phyloP scores from a whole-genome alignment of 2,888 invertebrate species.

The Rhaphigaster nebulosa region DNA sequence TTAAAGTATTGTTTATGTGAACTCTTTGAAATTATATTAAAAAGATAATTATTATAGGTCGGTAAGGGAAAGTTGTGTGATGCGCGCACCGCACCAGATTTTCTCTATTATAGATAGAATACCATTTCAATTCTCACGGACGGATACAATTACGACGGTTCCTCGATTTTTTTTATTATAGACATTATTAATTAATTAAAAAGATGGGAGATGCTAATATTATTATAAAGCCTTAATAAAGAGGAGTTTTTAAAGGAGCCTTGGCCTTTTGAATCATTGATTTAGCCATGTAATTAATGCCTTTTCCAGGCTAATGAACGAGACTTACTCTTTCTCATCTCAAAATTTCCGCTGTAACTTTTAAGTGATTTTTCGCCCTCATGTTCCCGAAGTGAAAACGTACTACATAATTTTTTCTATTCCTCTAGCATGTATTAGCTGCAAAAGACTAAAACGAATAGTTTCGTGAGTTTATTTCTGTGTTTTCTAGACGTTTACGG shows the following conservation, averaged over 20 bases:
- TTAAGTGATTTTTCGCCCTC: background rate
- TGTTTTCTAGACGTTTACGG: no score
- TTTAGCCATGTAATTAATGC: constrained; percentile 32
- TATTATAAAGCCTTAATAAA: constrained; percentile 27
- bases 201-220: background rate
- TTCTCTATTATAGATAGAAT: no score
- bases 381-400: background rate
- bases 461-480: no score
- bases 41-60: no score
- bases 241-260: constrained; percentile 19
- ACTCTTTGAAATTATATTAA: no score
- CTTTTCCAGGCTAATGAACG: constrained; percentile 14
- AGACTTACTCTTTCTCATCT: background rate
- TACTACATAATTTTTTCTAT: background rate
- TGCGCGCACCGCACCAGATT: no score
- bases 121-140: no score
- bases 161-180: background rate
- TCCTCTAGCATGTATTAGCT: no score
- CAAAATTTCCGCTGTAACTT: background rate
- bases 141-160: background rate
- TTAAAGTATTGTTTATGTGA: no score
- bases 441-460: no score
- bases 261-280: constrained; percentile 17
- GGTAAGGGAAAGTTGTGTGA: no score
- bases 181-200: constrained; percentile 28